Evolutionary conservation across 2,797 vertebrate genomes (phyloP).

Genomic region (Sciurus vulgaris): DNA sequence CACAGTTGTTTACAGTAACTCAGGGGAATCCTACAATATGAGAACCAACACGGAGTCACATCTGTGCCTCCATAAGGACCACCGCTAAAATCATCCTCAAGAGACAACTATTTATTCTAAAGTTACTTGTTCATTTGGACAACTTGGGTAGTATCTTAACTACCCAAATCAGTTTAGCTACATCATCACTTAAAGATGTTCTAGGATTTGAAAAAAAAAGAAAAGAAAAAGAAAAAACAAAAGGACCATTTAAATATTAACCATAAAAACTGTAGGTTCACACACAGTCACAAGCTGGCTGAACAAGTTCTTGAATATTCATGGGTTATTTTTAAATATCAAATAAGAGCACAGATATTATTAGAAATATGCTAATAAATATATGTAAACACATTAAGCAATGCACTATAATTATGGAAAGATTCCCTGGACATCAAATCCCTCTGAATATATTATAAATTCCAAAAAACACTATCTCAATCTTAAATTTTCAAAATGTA

Average conservation of each 20-base stretch:
- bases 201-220: not conserved
- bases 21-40: not conserved
- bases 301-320: constrained; percentile 8
- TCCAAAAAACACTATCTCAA: not conserved
- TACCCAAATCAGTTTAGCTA: constrained; percentile 2
- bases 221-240: not conserved
- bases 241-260: not conserved
- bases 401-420: not conserved
- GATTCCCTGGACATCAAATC: not conserved
- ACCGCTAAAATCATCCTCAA: not conserved
- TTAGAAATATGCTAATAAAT: not conserved
- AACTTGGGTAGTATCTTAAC: not conserved
- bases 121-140: not conserved
- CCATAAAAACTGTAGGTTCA: not conserved
- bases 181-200: constrained; percentile 5
- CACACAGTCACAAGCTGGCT: not conserved
- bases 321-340: constrained; percentile 6
- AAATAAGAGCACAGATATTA: not conserved
- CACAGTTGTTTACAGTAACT: not conserved
- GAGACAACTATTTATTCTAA: not conserved
- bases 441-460: not conserved
- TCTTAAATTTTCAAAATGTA: not conserved
- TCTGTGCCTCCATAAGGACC: not conserved
- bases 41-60: not conserved
- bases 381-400: not conserved